These are phyloP conservation scores for Hemibagrus guttatus DNA, from an alignment of 2,797 vertebrate species.

Conservation along the genomic window DNA sequence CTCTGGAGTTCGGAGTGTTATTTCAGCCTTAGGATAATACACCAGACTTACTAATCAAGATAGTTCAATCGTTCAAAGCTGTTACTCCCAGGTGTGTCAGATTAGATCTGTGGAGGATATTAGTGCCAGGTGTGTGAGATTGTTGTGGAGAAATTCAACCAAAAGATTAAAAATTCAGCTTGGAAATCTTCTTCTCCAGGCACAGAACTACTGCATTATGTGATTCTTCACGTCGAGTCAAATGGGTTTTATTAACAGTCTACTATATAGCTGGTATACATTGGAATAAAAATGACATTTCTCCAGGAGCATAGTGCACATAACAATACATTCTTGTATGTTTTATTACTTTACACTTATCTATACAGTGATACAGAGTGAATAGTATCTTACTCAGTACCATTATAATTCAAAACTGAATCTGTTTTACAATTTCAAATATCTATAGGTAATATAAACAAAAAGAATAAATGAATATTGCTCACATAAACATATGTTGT, in stretches of 20 bases:
- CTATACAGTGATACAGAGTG: not conserved
- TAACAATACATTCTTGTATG: not conserved
- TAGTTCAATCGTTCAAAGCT: conserved; percentile 1
- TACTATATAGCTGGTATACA: not conserved
- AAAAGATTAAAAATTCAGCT: conserved; percentile 1
- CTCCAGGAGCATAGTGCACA: not conserved
- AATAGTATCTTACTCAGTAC: not conserved
- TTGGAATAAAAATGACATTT: not conserved
- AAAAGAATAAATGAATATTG: not conserved
- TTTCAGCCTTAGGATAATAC: conserved; percentile 9
- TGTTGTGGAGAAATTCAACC: not conserved
- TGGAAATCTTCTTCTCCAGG: not conserved
- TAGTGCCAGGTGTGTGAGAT: conserved; percentile 25
- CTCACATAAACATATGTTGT: not conserved
- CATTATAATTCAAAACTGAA: not conserved
- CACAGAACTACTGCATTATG: not conserved
- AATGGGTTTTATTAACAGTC: not conserved
- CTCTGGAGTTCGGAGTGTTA: conserved; percentile 6
- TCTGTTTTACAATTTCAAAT: not conserved
- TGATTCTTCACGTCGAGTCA: not conserved
- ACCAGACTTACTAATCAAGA: conserved; percentile 29
- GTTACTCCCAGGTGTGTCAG: conserved; percentile 18
- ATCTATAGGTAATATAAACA: not conserved
- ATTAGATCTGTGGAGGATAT: conserved; percentile 8
- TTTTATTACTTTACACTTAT: not conserved